Conservation (phyloP, 1,140 invertebrate species). For the Akabosia matsudoensis region DNA sequence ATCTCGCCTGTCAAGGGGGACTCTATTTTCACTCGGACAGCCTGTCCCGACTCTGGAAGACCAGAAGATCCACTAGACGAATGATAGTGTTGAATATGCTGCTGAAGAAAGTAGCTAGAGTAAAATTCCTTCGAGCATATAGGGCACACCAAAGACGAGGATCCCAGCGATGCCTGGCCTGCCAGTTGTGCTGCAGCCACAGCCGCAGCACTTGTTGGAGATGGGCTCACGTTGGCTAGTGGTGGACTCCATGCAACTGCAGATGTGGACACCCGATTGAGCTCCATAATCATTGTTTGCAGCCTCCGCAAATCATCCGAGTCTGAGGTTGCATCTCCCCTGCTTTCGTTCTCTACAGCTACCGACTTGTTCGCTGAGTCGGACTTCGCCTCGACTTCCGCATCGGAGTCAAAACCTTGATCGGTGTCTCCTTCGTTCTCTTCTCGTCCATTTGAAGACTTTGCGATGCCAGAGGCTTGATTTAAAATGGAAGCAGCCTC, state of each 20-base stretch:
- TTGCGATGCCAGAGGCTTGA: neutral
- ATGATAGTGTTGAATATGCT: slow-evolving; percentile 58
- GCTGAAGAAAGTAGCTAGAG: slow-evolving; percentile 59
- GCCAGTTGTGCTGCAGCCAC: slow-evolving; percentile 19
- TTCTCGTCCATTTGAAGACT: slow-evolving; percentile 15
- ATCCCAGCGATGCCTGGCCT: neutral
- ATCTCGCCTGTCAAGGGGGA: neutral
- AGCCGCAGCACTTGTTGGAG: slow-evolving; percentile 20
- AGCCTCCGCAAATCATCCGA: slow-evolving; percentile 76
- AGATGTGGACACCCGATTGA: slow-evolving; percentile 67
- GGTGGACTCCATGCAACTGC: slow-evolving; percentile 54
- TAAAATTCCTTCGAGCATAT: slow-evolving; percentile 63
- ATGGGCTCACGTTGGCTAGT: slow-evolving; percentile 41
- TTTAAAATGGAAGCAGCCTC: neutral
- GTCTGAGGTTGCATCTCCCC: slow-evolving; percentile 47
- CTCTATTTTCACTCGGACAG: slow-evolving; percentile 18
- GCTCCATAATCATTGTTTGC: slow-evolving; percentile 85
- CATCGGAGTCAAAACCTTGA: slow-evolving; percentile 45
- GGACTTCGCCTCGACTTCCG: slow-evolving; percentile 19
- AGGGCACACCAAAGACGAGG: slow-evolving; percentile 46
- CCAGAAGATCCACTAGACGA: neutral
- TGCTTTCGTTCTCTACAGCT: slow-evolving; percentile 25
- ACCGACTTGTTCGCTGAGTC: slow-evolving; percentile 40
- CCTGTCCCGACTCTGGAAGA: neutral
- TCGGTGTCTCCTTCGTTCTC: slow-evolving; percentile 25